These are phyloP conservation scores for Xenentodon cancila DNA, from an alignment of 2,797 vertebrate species.

Conservation along the genomic window DNA sequence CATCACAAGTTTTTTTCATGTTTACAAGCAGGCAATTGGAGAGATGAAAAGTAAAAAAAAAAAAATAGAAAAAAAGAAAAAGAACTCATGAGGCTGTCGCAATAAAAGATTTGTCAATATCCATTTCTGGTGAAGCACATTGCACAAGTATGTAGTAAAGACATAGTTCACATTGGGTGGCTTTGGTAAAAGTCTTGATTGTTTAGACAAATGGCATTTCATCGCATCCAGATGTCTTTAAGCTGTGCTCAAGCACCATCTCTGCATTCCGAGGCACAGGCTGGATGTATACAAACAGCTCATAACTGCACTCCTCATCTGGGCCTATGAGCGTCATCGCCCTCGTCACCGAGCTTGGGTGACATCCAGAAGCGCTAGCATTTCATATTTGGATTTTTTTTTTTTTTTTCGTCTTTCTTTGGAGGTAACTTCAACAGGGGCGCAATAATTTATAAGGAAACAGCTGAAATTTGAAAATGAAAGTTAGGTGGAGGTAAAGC, in stretches of 20 bases:
- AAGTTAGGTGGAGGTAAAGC: background rate
- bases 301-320: slow-evolving; percentile 83
- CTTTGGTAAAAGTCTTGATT: slow-evolving; percentile 80
- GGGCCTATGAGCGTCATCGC: slow-evolving; percentile 73
- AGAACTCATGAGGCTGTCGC: slow-evolving; percentile 68
- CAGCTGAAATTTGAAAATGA: slow-evolving; percentile 3
- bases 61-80: background rate
- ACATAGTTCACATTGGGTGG: slow-evolving; percentile 80
- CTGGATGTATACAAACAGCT: slow-evolving; percentile 86
- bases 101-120: slow-evolving; percentile 84
- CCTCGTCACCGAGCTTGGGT: slow-evolving; percentile 52
- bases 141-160: slow-evolving; percentile 79
- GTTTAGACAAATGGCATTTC: slow-evolving; percentile 87
- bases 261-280: slow-evolving; percentile 76
- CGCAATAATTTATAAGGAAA: background rate
- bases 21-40: slow-evolving; percentile 14
- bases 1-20: slow-evolving; percentile 63
- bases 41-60: slow-evolving; percentile 8
- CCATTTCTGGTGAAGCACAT: slow-evolving; percentile 70
- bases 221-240: slow-evolving; percentile 88
- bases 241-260: slow-evolving; percentile 80
- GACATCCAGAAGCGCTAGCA: slow-evolving; percentile 29
- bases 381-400: slow-evolving; percentile 45
- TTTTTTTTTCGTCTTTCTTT: background rate
- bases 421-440: slow-evolving; percentile 5